Conservation (phyloP, 2,888 invertebrate species). For the Eupithecia insigniata region DNA sequence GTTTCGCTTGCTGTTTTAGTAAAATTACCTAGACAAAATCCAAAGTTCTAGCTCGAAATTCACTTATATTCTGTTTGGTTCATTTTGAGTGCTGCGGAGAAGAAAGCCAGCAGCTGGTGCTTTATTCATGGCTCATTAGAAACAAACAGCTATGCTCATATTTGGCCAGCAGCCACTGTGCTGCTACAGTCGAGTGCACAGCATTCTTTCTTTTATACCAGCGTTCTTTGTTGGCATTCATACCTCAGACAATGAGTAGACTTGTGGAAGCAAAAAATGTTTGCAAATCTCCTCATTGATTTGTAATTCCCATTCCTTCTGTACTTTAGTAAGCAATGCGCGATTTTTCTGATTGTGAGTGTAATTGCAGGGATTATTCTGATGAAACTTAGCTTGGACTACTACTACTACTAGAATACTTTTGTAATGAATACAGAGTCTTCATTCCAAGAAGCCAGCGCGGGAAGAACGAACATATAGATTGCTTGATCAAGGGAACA, state of each 20-base stretch:
- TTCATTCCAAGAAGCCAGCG: not conserved
- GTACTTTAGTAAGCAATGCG: slow-evolving; percentile 20
- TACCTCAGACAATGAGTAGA: slow-evolving; percentile 33
- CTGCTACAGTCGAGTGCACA: slow-evolving; percentile 28
- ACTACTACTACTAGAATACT: too few species aligned
- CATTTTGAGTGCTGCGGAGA: not conserved
- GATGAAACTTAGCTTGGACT: slow-evolving; percentile 3
- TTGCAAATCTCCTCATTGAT: slow-evolving; percentile 37
- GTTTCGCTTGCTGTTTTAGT: slow-evolving; percentile 3
- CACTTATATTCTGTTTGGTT: not conserved
- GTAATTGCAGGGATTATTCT: slow-evolving; percentile 16
- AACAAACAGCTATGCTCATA: slow-evolving; percentile 29
- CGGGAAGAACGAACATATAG: not conserved
- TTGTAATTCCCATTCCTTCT: slow-evolving; percentile 22
- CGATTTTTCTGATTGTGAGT: slow-evolving; percentile 12
- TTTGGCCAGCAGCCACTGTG: slow-evolving; percentile 28
- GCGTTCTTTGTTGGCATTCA: slow-evolving; percentile 30
- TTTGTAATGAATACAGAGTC: slow-evolving; percentile 5
- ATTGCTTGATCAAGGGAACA: slow-evolving; percentile 10
- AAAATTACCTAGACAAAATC: not conserved
- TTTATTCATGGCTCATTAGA: slow-evolving; percentile 15
- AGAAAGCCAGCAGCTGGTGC: slow-evolving; percentile 3
- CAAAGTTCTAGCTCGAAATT: not conserved
- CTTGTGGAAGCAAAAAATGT: slow-evolving; percentile 32
- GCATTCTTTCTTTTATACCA: slow-evolving; percentile 26